A percentile compares a stretch with the other conserved stretches of the same genome.
phyloP scores from a whole-genome alignment of 2,797 vertebrate genomes.

The Galagoides demidoff region DNA sequence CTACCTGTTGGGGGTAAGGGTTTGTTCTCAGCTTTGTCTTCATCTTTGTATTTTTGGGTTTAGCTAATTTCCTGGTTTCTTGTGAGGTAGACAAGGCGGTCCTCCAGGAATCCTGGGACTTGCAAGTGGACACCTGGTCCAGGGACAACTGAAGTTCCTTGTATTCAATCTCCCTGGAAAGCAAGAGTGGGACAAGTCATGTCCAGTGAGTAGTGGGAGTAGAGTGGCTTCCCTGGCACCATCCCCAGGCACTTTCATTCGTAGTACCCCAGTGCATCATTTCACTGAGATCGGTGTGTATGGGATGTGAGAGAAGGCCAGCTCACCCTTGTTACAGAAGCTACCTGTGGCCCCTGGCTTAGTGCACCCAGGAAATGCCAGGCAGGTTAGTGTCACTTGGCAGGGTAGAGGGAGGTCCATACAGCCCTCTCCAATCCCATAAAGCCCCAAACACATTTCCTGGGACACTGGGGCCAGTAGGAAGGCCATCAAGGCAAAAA shows the following conservation, averaged over 20 bases:
- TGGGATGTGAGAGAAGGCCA: background rate
- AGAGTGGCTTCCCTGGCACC: background rate
- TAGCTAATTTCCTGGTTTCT: constrained; percentile 92
- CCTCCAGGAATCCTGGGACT: constrained; percentile 90
- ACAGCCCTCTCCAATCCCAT: background rate
- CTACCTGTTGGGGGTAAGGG: constrained; percentile 94
- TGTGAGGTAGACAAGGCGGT: constrained; percentile 89
- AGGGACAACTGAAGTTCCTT: constrained; percentile 94
- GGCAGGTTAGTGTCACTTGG: background rate
- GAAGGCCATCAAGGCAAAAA: background rate
- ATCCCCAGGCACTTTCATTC: rapidly evolving
- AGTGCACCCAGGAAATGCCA: background rate
- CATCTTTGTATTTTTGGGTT: constrained; percentile 91
- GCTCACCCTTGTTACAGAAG: background rate
- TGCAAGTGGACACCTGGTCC: constrained; percentile 91
- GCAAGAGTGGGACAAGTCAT: background rate
- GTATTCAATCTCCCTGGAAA: constrained; percentile 93
- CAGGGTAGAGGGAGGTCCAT: background rate
- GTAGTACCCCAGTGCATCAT: rapidly evolving
- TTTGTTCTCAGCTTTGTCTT: constrained; percentile 91
- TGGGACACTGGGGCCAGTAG: background rate
- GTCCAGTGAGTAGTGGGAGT: rapidly evolving
- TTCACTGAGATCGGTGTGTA: background rate
- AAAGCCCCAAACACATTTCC: background rate
- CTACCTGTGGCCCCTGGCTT: background rate